Base-by-base conservation (phyloP, 2,797 vertebrate species). In the Gouania willdenowi region DNA sequence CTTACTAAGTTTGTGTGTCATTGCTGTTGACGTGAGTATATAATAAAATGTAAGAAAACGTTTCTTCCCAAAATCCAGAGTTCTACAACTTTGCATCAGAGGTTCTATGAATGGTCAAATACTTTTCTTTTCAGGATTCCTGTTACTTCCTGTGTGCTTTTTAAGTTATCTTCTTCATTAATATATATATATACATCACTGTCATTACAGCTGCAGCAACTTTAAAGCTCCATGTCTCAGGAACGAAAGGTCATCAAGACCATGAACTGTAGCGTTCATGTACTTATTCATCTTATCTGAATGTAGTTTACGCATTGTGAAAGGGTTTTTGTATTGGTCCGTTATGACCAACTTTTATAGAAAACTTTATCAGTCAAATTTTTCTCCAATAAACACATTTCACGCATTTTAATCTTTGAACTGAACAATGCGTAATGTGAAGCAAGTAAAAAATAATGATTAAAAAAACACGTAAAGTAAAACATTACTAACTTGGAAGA, bases 171-270 rank as follows among this genome's bases (percentile, higher is more conserved):
- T n/a, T n/a, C n/a, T n/a, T n/a, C n/a, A n/a, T n/a, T n/a, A n/a
- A n/a, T n/a, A n/a, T n/a, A n/a, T n/a, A n/a, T n/a, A n/a, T n/a
- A n/a, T n/a, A n/a, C n/a, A n/a, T n/a, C n/a, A n/a, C n/a, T n/a
- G n/a, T n/a, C n/a, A n/a, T n/a, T n/a, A n/a, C 39, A 40, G 40
- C 64, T 31, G 30, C 12, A 33, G 22, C 29, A 12, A 37, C 62
- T 54, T 52, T 10, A 47, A 29, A 65, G 46, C 61, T 66, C 58
- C 49, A 59, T 75, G 70, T 45, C 65, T 78, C 71, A 76, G 75
- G 70, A 82, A 72, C 10, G 50, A 68, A 54, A 56, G 45, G 68
- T 68, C 46, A 11, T 5, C 43, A 17, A 24, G 62, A 70, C 59
- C 47, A 31, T 22, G 47, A 51, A 15, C 4, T 46, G 79, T 84